Evolutionary conservation across 2,888 invertebrate species (phyloP).

Genomic region (Trypoxylon attenuatum): DNA sequence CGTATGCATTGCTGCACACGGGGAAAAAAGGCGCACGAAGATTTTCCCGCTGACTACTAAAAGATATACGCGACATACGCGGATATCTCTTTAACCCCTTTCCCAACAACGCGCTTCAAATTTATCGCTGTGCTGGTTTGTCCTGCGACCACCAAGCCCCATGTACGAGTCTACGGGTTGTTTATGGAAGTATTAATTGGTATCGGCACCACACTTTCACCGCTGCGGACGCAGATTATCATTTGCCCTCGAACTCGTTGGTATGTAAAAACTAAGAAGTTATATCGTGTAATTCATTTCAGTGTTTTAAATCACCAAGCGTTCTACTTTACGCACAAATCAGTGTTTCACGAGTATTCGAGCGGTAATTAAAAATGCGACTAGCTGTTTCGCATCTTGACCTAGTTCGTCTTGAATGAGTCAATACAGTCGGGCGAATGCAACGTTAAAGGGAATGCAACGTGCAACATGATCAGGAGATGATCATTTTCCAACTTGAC

Average conservation of each 20-base stretch:
- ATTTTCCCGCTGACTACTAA: not conserved
- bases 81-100: not conserved
- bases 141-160: not conserved
- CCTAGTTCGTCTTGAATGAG: not conserved
- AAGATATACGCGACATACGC: not conserved
- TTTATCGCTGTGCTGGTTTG: not conserved
- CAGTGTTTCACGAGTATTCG: no score
- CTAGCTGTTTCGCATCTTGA: no score
- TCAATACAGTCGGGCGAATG: not conserved
- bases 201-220: not conserved
- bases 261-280: no score
- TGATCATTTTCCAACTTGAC: constrained; percentile 40
- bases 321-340: no score
- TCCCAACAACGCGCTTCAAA: not conserved
- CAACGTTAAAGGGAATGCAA: not conserved
- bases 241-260: not conserved
- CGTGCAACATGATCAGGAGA: constrained; percentile 35
- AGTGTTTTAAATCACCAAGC: no score
- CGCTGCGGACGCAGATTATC: not conserved
- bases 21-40: constrained; percentile 12
- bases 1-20: constrained; percentile 4
- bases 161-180: not conserved
- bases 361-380: no score
- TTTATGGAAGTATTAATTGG: not conserved
- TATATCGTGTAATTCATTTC: no score